Conservation (phyloP, 1,140 invertebrate genomes). For the Prorops nasuta region DNA sequence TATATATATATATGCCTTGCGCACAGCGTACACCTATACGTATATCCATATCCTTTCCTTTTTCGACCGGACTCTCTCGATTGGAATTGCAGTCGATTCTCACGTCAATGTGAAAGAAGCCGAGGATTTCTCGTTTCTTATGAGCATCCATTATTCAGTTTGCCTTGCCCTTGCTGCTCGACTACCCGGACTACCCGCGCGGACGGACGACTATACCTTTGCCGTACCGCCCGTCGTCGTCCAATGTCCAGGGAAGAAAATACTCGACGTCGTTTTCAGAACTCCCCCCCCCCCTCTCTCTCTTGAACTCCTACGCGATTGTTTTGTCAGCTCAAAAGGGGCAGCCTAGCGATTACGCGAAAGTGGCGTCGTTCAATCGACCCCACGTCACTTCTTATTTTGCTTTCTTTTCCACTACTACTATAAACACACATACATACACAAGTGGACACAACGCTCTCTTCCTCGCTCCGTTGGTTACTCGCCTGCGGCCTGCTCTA, state of each 20-base stretch:
- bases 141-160: slow-evolving; percentile 17
- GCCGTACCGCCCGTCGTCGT: neutral
- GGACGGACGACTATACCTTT: neutral
- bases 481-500: no score
- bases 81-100: slow-evolving; percentile 14
- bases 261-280: neutral
- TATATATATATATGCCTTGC: no score
- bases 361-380: no score
- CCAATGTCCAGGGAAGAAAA: no score
- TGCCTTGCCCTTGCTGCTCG: slow-evolving; percentile 11
- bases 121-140: slow-evolving; percentile 16
- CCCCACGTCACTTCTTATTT: no score
- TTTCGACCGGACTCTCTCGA: no score
- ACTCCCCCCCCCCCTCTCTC: neutral
- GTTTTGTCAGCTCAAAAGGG: neutral
- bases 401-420: no score
- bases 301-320: neutral
- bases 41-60: no score
- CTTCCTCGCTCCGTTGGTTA: no score
- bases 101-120: slow-evolving; percentile 12
- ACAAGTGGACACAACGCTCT: no score
- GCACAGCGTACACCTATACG: no score
- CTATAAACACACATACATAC: no score
- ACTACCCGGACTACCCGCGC: neutral
- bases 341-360: neutral